Base-by-base conservation (phyloP, 2,797 vertebrate genomes). In the Cygnus olor region DNA sequence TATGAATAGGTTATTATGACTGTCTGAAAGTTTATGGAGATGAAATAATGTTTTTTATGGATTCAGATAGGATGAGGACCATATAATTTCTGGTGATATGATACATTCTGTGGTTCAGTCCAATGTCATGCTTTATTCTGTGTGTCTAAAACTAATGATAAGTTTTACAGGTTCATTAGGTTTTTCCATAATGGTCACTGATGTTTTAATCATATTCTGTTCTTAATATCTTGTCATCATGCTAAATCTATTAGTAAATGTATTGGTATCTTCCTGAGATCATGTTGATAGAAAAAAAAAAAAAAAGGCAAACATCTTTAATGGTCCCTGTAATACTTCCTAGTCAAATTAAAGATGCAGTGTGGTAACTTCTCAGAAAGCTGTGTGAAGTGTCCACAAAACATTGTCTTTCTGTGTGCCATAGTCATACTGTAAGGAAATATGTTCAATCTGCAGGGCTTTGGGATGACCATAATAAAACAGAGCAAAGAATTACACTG, bases 81-180 rank as follows among this genome's bases (percentile, higher is more conserved):
- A 88, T 93, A 93, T 82, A 95, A 83, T 94, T 91, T 96, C 68
- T 60, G 30, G 34, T 71, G 14, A 56, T 94, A 72, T 65, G 91
- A 91, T 73, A 68, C 49, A 71, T 58, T 66, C 53, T 3, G 2
- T 78, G 51, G 76, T 80, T 94, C 64, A 68, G 15, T 91, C 36
- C 70, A 88, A 80, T 93, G 92, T 73, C 80, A 88, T 89, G 54
- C 69, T 94, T 90, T 92, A 95, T 85, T 86, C 80, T 79, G 70
- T 85, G 87, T 91, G 56, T 85, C 61, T 91, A 78, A 87, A 73
- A 69, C 34, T 80, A 86, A 83, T 85, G 64, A 51, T 93, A 93
- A 92, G 21, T 96, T 94, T 73, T 80, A 86, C 53, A 90, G 91
- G 85, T 91, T 95, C 87, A 89, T 94, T 91, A 89, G 78, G 8